phyloP scores from a whole-genome alignment of 1,140 invertebrate species.

The Ectropis grisescens region DNA sequence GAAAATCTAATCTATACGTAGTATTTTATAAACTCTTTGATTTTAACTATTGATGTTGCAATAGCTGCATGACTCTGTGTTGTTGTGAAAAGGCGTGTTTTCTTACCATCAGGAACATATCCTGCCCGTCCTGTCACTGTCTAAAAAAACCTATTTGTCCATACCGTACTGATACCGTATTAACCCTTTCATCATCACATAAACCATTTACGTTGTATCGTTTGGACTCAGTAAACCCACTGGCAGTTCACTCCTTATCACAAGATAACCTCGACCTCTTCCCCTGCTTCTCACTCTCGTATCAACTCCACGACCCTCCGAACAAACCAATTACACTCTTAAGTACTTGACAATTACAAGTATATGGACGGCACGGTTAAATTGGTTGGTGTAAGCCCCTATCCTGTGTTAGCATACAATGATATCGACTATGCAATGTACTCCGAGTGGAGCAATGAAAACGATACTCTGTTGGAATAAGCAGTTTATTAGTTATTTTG shows the following conservation, averaged over 20 bases:
- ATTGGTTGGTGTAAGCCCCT: conserved; percentile 12
- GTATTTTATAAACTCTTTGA: neutral
- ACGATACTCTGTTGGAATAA: neutral
- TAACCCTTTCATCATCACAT: neutral
- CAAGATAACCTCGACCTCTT: conserved; percentile 57
- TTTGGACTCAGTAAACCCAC: conserved; percentile 32
- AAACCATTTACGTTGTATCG: neutral
- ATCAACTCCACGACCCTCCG: conserved; percentile 5
- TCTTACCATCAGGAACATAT: no score
- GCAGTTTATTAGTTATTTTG: neutral
- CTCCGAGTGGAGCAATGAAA: conserved; percentile 8
- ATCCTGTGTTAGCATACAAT: conserved; percentile 17
- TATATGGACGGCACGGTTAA: conserved; percentile 1
- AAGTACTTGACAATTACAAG: neutral
- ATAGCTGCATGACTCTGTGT: no score
- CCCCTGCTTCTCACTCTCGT: conserved; percentile 24
- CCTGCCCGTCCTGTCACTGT: no score
- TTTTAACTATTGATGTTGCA: no score
- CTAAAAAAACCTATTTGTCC: neutral
- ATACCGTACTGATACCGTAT: neutral
- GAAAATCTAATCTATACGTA: no score
- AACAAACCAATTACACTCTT: neutral
- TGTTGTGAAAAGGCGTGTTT: no score
- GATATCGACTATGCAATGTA: conserved; percentile 18
- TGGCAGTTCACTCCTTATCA: conserved; percentile 42